phyloP scores from a whole-genome alignment of 2,888 invertebrate species.

The Scaptomyza reducta region DNA sequence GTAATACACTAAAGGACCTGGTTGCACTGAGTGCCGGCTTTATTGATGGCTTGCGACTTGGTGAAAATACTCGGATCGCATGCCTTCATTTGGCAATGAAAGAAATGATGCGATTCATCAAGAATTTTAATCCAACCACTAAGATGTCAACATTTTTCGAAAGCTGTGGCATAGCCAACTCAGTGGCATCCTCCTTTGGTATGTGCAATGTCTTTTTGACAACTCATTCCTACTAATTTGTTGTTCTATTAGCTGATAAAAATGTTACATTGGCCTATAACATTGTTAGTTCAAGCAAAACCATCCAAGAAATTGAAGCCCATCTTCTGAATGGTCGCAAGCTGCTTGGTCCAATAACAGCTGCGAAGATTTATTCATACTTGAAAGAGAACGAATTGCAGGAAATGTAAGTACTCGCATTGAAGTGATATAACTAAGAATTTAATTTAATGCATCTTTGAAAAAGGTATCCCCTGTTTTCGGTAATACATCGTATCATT shows the following conservation, averaged over 20 bases:
- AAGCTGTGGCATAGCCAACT: constrained; percentile 98
- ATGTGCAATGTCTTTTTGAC: constrained; percentile 1
- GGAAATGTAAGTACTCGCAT: constrained; percentile 86
- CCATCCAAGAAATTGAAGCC: constrained; percentile 93
- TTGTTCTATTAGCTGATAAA: constrained; percentile 50
- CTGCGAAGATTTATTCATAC: constrained; percentile 97
- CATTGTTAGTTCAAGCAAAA: constrained; percentile 94
- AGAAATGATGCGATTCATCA: constrained; percentile 99
- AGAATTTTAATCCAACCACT: constrained; percentile 94
- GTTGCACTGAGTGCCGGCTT: constrained; percentile 99
- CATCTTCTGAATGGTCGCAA: constrained; percentile 98
- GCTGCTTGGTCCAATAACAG: constrained; percentile 97
- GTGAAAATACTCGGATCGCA: constrained; percentile 99
- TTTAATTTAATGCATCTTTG: not conserved
- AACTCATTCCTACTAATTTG: not conserved
- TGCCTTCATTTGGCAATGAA: constrained; percentile 97
- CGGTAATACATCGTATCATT: constrained; percentile 96
- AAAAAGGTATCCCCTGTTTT: constrained; percentile 95
- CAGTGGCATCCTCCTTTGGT: constrained; percentile 98
- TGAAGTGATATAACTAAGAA: not conserved
- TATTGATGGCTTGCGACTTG: constrained; percentile 95
- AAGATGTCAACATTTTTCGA: constrained; percentile 97
- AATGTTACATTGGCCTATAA: constrained; percentile 86
- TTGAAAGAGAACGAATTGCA: constrained; percentile 92
- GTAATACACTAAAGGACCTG: constrained; percentile 99